Percentiles rank a stretch among this genome's conserved stretches.
These are phyloP conservation scores for Plagodis pulveraria DNA, from an alignment of 2,888 invertebrate species.

Conservation along the genomic window DNA sequence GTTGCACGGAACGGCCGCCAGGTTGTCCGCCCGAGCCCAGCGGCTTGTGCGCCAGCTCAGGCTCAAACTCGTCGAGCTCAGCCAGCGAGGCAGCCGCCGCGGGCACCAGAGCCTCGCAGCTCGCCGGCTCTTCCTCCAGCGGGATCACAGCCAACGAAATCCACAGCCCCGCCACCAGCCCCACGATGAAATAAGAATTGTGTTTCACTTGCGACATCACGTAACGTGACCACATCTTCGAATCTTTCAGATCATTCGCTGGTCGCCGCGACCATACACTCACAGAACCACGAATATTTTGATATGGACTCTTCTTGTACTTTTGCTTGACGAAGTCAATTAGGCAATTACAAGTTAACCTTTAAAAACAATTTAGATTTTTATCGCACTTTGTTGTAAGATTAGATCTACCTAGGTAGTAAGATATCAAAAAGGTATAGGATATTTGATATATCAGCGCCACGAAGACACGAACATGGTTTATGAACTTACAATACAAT, in stretches of 20 bases:
- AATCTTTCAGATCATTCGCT: not conserved
- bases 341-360: too few species aligned
- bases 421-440: too few species aligned
- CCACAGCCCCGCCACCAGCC: slow-evolving; percentile 83
- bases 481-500: too few species aligned
- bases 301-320: not conserved
- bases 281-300: not conserved
- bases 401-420: too few species aligned
- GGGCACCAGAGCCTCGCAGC: slow-evolving; percentile 38
- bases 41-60: slow-evolving; percentile 66
- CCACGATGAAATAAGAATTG: slow-evolving; percentile 85
- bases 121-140: slow-evolving; percentile 63
- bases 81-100: slow-evolving; percentile 28
- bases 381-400: too few species aligned
- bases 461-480: too few species aligned
- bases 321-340: too few species aligned
- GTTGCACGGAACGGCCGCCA: slow-evolving; percentile 84
- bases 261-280: not conserved
- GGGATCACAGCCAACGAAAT: slow-evolving; percentile 81
- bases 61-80: slow-evolving; percentile 67
- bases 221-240: slow-evolving; percentile 72
- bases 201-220: slow-evolving; percentile 80
- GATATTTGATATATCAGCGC: too few species aligned
- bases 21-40: slow-evolving; percentile 52
- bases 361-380: too few species aligned